Percentiles rank a stretch among this genome's conserved stretches.
These are phyloP conservation scores for Orchesella flavescens DNA, from an alignment of 2,888 invertebrate genomes.

Conservation along the genomic window DNA sequence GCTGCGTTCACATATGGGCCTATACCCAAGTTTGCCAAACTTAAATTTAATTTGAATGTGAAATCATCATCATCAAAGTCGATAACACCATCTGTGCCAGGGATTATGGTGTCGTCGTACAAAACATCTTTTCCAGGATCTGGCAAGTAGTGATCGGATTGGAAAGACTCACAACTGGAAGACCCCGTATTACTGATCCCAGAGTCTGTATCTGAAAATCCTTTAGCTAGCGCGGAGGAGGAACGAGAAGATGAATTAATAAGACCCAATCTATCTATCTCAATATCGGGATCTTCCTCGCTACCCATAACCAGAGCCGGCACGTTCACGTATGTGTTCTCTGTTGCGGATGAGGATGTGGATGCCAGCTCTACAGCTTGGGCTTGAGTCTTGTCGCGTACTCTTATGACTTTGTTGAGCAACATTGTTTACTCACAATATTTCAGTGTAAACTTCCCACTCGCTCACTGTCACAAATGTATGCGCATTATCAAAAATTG, in stretches of 20 bases:
- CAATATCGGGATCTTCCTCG: conserved; percentile 59
- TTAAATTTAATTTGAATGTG: conserved; percentile 60
- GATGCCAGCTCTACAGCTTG: conserved; percentile 33
- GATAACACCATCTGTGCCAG: conserved; percentile 48
- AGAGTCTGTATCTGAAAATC: conserved; percentile 67
- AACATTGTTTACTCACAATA: conserved; percentile 50
- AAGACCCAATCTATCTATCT: conserved; percentile 56
- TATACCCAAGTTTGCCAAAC: conserved; percentile 63
- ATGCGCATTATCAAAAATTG: background rate
- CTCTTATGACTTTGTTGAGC: conserved; percentile 57
- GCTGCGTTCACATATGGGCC: conserved; percentile 32
- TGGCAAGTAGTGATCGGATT: conserved; percentile 64
- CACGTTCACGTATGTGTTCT: conserved; percentile 59
- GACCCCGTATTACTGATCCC: conserved; percentile 67
- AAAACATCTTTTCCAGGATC: conserved; percentile 66
- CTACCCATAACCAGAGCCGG: conserved; percentile 47
- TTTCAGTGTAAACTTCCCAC: conserved; percentile 16
- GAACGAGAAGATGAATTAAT: conserved; percentile 56
- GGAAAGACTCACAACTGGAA: conserved; percentile 66
- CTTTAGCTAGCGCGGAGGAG: conserved; percentile 56
- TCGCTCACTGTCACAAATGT: conserved; percentile 6
- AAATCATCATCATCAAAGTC: conserved; percentile 66
- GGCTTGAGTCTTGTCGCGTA: conserved; percentile 38
- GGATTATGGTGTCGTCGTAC: conserved; percentile 60
- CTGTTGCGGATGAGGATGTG: conserved; percentile 17